These are phyloP conservation scores for Sinopyrophorus schimmeli DNA, from an alignment of 2,888 invertebrate genomes.

Conservation along the genomic window DNA sequence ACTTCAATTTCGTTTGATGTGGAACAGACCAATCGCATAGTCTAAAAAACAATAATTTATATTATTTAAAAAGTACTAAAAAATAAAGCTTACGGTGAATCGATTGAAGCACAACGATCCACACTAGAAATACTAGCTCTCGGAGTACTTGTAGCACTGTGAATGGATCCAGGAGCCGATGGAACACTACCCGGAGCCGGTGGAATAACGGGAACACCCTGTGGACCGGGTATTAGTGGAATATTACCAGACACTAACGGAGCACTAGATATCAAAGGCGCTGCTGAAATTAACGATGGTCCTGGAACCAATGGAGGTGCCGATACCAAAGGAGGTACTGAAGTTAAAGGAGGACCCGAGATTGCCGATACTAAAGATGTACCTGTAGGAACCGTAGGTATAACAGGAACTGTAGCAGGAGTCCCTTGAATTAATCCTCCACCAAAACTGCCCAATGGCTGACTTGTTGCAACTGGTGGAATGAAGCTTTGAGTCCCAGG, in stretches of 20 bases:
- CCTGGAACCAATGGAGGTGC: slow-evolving; percentile 5
- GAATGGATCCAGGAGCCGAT: slow-evolving; percentile 42
- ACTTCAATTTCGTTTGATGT: slow-evolving; percentile 81
- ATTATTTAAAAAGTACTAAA: slow-evolving; percentile 11
- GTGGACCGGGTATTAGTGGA: no score
- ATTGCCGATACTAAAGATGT: not conserved
- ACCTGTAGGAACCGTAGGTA: no score
- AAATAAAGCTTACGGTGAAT: slow-evolving; percentile 51
- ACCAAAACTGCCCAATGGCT: slow-evolving; percentile 18
- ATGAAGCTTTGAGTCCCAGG: slow-evolving; percentile 26
- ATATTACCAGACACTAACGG: slow-evolving; percentile 6
- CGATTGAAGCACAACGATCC: slow-evolving; percentile 55
- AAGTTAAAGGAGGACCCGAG: not conserved
- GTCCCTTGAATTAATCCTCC: slow-evolving; percentile 18
- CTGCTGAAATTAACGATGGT: slow-evolving; percentile 4
- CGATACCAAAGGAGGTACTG: slow-evolving; percentile 4
- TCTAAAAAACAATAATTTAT: no score
- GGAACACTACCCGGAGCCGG: slow-evolving; percentile 2
- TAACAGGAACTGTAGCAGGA: no score
- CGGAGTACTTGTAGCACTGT: slow-evolving; percentile 52
- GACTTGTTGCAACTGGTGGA: slow-evolving; percentile 14
- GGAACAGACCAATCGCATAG: slow-evolving; percentile 86
- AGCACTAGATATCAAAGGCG: slow-evolving; percentile 17
- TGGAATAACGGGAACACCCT: slow-evolving; percentile 4
- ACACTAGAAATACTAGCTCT: slow-evolving; percentile 52